A percentile compares a stretch with the other conserved stretches of the same genome.
phyloP scores from a whole-genome alignment of 2,888 invertebrate species.

The Drosophila paramelanica region DNA sequence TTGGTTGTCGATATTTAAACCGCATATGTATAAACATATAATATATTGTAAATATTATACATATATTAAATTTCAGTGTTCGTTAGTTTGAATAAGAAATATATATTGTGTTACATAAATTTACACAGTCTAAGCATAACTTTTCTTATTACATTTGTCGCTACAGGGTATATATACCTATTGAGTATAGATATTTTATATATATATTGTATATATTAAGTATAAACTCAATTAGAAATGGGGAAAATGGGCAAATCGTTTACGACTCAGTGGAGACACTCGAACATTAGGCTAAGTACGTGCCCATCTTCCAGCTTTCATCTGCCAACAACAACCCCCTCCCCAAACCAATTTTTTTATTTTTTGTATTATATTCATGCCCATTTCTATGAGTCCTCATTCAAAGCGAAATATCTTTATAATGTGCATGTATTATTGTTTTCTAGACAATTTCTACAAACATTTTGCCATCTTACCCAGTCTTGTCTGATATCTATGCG shows the following conservation, averaged over 20 bases:
- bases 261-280: constrained; percentile 59
- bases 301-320: constrained; percentile 18
- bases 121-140: background rate
- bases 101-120: no score
- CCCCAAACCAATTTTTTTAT: background rate
- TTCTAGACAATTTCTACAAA: constrained; percentile 28
- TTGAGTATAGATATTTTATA: constrained; percentile 18
- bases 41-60: no score
- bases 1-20: no score
- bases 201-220: constrained; percentile 43
- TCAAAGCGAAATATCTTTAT: constrained; percentile 39
- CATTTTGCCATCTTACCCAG: background rate
- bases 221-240: constrained; percentile 66
- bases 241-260: constrained; percentile 50
- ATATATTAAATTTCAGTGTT: no score
- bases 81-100: no score
- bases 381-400: constrained; percentile 8
- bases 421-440: constrained; percentile 49
- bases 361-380: constrained; percentile 1
- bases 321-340: background rate
- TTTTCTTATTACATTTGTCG: background rate
- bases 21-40: no score
- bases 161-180: constrained; percentile 18
- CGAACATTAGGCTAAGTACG: constrained; percentile 42
- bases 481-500: background rate